Evolutionary conservation across 2,888 invertebrate species (phyloP), one percentile per base, ranked within the genome.

Genomic region (Ditylenchus weischeri): DNA sequence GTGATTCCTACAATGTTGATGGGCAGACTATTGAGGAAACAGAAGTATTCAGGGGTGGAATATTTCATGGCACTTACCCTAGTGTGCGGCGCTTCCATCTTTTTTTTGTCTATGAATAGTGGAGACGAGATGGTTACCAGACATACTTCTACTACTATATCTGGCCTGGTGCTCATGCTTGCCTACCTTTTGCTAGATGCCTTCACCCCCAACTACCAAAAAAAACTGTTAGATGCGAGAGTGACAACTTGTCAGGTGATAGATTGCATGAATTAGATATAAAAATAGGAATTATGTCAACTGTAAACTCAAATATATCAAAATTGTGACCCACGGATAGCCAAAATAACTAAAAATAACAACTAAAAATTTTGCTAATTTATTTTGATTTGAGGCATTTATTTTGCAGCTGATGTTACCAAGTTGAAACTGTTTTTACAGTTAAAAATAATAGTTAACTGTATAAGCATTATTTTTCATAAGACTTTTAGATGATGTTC

Each of bases 141-240:
- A 15, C 47, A 62, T 18, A 21, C 10, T 23, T 57, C n/a, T 15
- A 68, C 70, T n/a, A 47, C 67, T 10, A 58, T 82, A 3, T 82
- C 93, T 1, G 96, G 96, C 21, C 84, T 90, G 62, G 85, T 91
- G 71, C 88, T 98, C 73, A 88, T 98, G 75, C 87, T 88, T 71
- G 89, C 91, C 76, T 99, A 99, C 86, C 90, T 98, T 88, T 85
- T 89, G 64, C 91, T 93, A 85, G 98, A 99, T 86, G 91, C 93
- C 84, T 99, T 98, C 86, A 99, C 98, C 18, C 90, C 93, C 69
- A 94, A 94, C 84, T 98, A 96, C 95, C 96, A 98, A 86, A 90
- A 90, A 74, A 90, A 38, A 15, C 19, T 62, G 48, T 23, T 62
- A 29, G 62, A 62, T 38, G 62, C 62, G 11, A 7, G 49, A n/a